Conservation (phyloP, 2,797 vertebrate genomes). For the Rhincodon typus region DNA sequence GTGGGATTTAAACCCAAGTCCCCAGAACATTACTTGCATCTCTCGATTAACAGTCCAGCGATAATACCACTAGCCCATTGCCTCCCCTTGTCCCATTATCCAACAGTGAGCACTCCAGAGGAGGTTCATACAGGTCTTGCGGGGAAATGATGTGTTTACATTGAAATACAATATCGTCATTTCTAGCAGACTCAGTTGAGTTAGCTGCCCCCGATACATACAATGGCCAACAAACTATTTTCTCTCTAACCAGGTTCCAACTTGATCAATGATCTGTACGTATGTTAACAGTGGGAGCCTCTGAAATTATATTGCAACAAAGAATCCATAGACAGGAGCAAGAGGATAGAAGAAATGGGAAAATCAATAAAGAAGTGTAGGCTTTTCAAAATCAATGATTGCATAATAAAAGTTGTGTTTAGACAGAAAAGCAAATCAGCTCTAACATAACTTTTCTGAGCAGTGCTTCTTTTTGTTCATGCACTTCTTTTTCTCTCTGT, state of each 20-base stretch:
- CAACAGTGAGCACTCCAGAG: not conserved
- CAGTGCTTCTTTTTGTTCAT: not conserved
- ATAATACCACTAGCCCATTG: too few species aligned
- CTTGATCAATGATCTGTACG: not conserved
- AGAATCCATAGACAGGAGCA: not conserved
- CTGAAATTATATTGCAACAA: not conserved
- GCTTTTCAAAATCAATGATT: not conserved
- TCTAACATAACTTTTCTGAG: not conserved
- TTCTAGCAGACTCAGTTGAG: not conserved
- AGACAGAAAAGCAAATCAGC: not conserved
- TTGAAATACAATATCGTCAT: not conserved
- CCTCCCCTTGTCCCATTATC: not conserved
- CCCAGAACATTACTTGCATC: too few species aligned
- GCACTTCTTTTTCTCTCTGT: not conserved
- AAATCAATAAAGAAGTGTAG: not conserved
- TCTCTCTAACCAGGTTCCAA: not conserved
- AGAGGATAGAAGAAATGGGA: not conserved
- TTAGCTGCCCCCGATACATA: not conserved
- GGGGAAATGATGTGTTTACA: not conserved
- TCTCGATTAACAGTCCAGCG: too few species aligned
- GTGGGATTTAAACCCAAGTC: too few species aligned
- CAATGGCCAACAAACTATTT: not conserved
- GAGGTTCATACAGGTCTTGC: not conserved
- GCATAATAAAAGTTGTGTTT: not conserved
- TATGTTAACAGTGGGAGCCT: not conserved